Percentiles rank a stretch among this genome's conserved stretches.
phyloP scores from a whole-genome alignment of 2,113 vertebrate species.

The Podilymbus podiceps region DNA sequence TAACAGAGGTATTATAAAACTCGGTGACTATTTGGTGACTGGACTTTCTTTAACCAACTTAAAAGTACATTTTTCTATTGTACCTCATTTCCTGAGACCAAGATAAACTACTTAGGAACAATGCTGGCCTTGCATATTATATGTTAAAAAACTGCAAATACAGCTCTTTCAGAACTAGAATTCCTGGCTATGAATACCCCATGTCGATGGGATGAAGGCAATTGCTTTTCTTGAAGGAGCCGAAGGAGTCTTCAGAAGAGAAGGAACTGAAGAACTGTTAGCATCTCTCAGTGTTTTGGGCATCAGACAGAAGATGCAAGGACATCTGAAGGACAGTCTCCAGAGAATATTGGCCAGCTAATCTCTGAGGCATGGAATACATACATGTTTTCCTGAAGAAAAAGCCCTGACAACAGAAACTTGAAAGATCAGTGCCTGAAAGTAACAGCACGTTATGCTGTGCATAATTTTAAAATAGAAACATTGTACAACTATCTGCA shows the following conservation, averaged over 20 bases:
- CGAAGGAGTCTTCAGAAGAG: background rate
- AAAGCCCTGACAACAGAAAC: background rate
- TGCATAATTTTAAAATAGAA: background rate
- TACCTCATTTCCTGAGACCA: background rate
- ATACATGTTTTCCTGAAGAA: background rate
- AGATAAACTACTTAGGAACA: background rate
- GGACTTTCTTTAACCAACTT: background rate
- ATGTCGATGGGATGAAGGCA: background rate
- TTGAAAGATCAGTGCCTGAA: background rate
- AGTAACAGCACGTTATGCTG: background rate
- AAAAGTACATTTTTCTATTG: background rate
- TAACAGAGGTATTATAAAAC: background rate
- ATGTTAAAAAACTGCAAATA: background rate
- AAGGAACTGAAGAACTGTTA: background rate
- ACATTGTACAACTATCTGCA: background rate
- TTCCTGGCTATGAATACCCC: background rate
- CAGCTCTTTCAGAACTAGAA: background rate
- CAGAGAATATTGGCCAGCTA: background rate
- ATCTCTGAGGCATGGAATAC: background rate
- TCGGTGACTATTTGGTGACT: background rate
- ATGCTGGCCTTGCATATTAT: background rate
- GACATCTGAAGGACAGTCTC: background rate
- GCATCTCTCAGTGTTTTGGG: background rate
- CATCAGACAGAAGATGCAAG: background rate
- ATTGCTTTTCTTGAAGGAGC: background rate